Conservation (phyloP, 2,888 invertebrate species). For the Abscondita cerata region DNA sequence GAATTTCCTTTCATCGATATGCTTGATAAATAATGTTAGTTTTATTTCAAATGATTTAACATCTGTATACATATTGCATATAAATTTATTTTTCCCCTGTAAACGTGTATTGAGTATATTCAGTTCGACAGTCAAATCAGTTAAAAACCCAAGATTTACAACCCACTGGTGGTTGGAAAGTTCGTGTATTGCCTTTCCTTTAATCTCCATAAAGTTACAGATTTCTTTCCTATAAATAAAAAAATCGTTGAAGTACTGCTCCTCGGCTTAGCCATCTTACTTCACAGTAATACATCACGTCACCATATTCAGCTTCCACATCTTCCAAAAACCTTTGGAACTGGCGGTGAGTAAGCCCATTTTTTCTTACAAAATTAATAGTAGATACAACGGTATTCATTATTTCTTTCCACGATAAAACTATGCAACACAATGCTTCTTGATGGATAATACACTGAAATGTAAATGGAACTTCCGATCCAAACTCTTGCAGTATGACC, state of each 20-base stretch:
- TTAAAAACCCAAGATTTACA: slow-evolving; percentile 29
- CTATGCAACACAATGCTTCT: neutral
- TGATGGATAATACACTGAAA: slow-evolving; percentile 14
- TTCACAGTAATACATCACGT: neutral
- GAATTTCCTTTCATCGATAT: too few species aligned
- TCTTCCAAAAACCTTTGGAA: slow-evolving; percentile 36
- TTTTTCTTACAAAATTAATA: slow-evolving; percentile 38
- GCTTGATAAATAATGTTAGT: slow-evolving; percentile 16
- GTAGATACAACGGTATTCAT: slow-evolving; percentile 30
- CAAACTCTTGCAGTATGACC: neutral
- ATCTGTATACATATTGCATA: slow-evolving; percentile 11
- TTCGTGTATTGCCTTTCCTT: slow-evolving; percentile 7
- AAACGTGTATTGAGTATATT: neutral
- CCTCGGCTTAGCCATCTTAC: neutral
- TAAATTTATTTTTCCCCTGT: slow-evolving; percentile 6
- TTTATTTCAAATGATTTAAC: neutral
- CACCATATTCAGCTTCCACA: slow-evolving; percentile 4
- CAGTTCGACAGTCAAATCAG: slow-evolving; percentile 5
- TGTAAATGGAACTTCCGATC: neutral
- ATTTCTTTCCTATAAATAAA: slow-evolving; percentile 14
- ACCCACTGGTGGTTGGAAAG: slow-evolving; percentile 24
- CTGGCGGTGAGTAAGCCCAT: slow-evolving; percentile 35
- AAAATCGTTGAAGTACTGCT: neutral
- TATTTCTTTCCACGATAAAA: slow-evolving; percentile 2
- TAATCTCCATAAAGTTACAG: neutral